phyloP scores from a whole-genome alignment of 2,113 vertebrate genomes.

The Oceanodroma tethys region DNA sequence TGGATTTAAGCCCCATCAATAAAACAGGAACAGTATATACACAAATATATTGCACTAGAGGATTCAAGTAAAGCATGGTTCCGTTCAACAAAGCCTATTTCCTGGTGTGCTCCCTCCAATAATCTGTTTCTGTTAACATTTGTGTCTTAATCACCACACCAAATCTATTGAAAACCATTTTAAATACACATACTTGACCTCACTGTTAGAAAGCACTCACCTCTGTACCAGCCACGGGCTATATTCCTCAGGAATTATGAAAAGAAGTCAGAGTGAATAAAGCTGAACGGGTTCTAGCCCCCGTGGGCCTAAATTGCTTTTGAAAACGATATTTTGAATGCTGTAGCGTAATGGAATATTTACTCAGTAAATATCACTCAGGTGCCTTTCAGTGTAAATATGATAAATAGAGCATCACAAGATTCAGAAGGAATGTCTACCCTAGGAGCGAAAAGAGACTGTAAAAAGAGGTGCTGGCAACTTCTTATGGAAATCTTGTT shows the following conservation, averaged over 20 bases:
- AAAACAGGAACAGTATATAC: background rate
- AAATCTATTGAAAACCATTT: background rate
- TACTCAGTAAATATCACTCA: background rate
- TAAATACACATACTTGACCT: background rate
- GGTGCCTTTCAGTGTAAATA: background rate
- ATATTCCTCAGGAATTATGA: background rate
- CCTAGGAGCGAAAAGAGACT: background rate
- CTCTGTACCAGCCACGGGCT: background rate
- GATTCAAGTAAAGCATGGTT: background rate
- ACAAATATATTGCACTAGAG: background rate
- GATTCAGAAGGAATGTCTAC: background rate
- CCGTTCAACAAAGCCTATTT: background rate
- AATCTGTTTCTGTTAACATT: background rate
- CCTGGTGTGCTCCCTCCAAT: background rate
- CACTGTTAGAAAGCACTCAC: background rate
- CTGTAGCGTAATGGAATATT: background rate
- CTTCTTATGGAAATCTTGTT: background rate
- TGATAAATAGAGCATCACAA: background rate
- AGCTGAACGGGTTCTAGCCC: background rate
- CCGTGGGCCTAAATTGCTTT: background rate
- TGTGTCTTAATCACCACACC: background rate
- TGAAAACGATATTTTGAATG: background rate
- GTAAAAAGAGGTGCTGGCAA: background rate
- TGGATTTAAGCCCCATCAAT: background rate
- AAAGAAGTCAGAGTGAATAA: background rate